A percentile compares a stretch with the other conserved stretches of the same genome.
Evolutionary conservation across 2,797 vertebrate species (phyloP).

Genomic region (Echiichthys vipera): DNA sequence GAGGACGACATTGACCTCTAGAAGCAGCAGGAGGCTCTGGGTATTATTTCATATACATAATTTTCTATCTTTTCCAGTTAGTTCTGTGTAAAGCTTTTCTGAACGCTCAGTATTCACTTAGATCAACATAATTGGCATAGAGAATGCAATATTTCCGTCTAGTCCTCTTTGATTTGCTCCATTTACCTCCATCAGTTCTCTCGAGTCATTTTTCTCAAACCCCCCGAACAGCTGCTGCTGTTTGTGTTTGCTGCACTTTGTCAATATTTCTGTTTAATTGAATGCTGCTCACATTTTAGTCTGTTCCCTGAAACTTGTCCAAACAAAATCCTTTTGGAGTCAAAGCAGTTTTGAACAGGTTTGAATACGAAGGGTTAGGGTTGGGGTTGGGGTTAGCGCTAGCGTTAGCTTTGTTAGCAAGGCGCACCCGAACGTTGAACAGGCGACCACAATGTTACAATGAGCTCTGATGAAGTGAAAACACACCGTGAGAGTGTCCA

Average conservation of each 20-base stretch:
- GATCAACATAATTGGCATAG: neutral
- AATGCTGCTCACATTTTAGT: slow-evolving; percentile 45
- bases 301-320: slow-evolving; percentile 29
- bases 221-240: slow-evolving; percentile 58
- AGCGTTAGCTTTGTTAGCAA: too few species aligned
- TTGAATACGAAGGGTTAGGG: too few species aligned
- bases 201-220: neutral
- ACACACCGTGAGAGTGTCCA: too few species aligned
- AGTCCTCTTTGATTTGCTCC: neutral
- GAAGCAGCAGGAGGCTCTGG: too few species aligned
- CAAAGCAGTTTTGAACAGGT: neutral
- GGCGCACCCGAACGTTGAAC: too few species aligned
- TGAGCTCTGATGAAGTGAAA: too few species aligned
- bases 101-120: too few species aligned
- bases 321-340: neutral
- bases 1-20: too few species aligned
- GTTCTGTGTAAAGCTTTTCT: neutral
- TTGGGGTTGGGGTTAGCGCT: too few species aligned
- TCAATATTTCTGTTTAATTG: slow-evolving; percentile 58
- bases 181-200: neutral
- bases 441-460: too few species aligned
- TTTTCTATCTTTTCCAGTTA: neutral
- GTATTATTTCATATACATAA: neutral
- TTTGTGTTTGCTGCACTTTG: slow-evolving; percentile 38
- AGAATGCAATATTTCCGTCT: neutral